phyloP scores from a whole-genome alignment of 2,888 invertebrate species.

The Chrysotoxum bicinctum region DNA sequence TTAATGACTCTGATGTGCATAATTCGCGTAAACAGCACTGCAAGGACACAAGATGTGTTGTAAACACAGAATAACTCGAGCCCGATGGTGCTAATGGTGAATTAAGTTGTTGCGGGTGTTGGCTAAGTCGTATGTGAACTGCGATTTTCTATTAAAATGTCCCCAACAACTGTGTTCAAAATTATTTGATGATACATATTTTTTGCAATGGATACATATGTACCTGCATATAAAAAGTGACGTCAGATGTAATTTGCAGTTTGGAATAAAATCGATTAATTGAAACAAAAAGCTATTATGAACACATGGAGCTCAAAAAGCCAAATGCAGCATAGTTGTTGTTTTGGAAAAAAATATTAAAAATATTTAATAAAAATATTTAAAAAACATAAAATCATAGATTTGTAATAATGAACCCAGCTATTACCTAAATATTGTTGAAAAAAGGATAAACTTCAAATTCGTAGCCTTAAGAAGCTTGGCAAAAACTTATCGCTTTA shows the following conservation, averaged over 20 bases:
- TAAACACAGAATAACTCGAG: slow-evolving; percentile 9
- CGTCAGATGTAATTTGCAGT: neutral
- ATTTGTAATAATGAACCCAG: too few species aligned
- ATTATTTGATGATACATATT: slow-evolving; percentile 19
- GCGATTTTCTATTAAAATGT: slow-evolving; percentile 59
- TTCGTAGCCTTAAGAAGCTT: too few species aligned
- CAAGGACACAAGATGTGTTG: slow-evolving; percentile 15
- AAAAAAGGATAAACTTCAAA: too few species aligned
- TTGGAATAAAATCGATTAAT: neutral
- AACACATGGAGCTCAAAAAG: neutral
- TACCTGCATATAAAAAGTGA: neutral
- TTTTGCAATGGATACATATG: neutral
- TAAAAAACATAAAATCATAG: too few species aligned
- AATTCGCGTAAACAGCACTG: slow-evolving; percentile 26
- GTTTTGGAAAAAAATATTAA: too few species aligned
- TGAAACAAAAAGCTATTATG: neutral
- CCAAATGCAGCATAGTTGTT: too few species aligned
- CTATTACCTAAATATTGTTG: too few species aligned
- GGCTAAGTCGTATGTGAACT: slow-evolving; percentile 20
- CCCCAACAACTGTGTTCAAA: slow-evolving; percentile 56
- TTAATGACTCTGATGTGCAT: slow-evolving; percentile 62
- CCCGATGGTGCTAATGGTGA: slow-evolving; percentile 67
- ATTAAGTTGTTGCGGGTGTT: slow-evolving; percentile 63
- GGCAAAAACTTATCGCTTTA: too few species aligned
- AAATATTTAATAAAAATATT: too few species aligned